Evolutionary conservation across 2,888 invertebrate species (phyloP).

Genomic region (Drosophila nr. medialis): DNA sequence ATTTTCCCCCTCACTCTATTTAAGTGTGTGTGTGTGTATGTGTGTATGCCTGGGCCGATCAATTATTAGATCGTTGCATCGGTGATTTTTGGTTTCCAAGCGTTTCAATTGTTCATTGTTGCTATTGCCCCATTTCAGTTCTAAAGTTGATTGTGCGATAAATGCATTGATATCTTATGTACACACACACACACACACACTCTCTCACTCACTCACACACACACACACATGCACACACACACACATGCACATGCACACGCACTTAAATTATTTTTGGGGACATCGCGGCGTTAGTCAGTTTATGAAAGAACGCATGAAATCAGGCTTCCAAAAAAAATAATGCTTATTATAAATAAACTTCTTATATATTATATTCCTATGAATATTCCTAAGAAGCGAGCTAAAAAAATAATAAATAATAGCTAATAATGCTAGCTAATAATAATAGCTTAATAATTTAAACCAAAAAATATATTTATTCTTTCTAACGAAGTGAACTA

Average conservation of each 20-base stretch:
- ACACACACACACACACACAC: slow-evolving; percentile 16
- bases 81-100: slow-evolving; percentile 42
- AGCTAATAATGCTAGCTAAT: too few species aligned
- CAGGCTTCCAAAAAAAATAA: neutral
- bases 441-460: too few species aligned
- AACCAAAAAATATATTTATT: neutral
- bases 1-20: neutral
- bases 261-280: slow-evolving; percentile 18
- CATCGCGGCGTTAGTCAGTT: neutral
- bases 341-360: neutral
- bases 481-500: too few species aligned
- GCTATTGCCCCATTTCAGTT: slow-evolving; percentile 30
- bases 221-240: slow-evolving; percentile 1
- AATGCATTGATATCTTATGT: slow-evolving; percentile 41
- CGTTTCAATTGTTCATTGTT: slow-evolving; percentile 40
- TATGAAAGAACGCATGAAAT: neutral
- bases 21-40: neutral
- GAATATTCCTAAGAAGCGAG: neutral
- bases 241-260: slow-evolving; percentile 1
- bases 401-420: neutral
- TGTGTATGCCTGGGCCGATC: slow-evolving; percentile 13
- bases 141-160: slow-evolving; percentile 53
- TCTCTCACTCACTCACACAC: slow-evolving; percentile 6
- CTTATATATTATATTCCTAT: neutral
- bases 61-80: slow-evolving; percentile 58